Percentiles rank a stretch among this genome's conserved stretches.
Evolutionary conservation across 2,113 vertebrate species (phyloP).

Genomic region (Scomber scombrus): DNA sequence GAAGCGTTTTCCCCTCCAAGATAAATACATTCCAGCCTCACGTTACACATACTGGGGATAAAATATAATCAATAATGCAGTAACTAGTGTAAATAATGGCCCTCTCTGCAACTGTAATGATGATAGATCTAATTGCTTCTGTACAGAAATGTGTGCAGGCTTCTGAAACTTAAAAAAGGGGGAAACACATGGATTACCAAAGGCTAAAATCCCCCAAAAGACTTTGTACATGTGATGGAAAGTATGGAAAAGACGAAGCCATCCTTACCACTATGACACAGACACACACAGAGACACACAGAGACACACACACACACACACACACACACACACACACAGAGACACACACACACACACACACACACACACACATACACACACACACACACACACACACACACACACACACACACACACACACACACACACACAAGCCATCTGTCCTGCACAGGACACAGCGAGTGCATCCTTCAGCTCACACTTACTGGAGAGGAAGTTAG

Average conservation of each 20-base stretch:
- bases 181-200: conserved; percentile 13
- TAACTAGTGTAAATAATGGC: conserved; percentile 64
- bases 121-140: conserved; percentile 73
- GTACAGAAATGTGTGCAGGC: conserved; percentile 61
- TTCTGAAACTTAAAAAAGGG: conserved; percentile 43
- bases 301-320: conserved; percentile 28
- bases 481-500: conserved; percentile 86
- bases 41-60: conserved; percentile 57
- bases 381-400: conserved; percentile 29
- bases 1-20: conserved; percentile 71
- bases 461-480: conserved; percentile 79
- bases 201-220: neutral
- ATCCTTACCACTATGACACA: conserved; percentile 1
- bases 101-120: conserved; percentile 45
- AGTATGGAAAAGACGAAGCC: conserved; percentile 45
- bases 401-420: conserved; percentile 30
- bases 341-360: conserved; percentile 30
- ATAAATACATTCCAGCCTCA: conserved; percentile 70
- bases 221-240: conserved; percentile 47
- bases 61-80: conserved; percentile 73
- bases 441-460: conserved; percentile 48
- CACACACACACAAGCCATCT: conserved; percentile 43
- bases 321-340: conserved; percentile 27
- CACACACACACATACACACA: conserved; percentile 30
- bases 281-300: conserved; percentile 28